Percentiles rank a stretch among this genome's conserved stretches.
These are phyloP conservation scores for Phataginus tetradactyla DNA, from an alignment of 2,797 vertebrate species.

Conservation along the genomic window DNA sequence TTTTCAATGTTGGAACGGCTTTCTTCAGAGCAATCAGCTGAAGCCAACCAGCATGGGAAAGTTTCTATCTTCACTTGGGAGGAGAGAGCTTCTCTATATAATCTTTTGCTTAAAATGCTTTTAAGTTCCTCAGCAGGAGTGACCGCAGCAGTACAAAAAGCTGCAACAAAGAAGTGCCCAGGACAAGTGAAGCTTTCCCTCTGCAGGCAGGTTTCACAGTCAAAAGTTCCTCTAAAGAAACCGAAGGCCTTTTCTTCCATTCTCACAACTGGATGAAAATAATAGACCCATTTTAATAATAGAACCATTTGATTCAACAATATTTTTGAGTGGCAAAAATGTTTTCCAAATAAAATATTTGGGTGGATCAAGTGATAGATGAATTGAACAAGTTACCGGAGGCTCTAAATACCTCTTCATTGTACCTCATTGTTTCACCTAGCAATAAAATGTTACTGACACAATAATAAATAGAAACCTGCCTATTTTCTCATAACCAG, in stretches of 20 bases:
- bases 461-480: conserved; percentile 27
- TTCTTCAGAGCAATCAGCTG: neutral
- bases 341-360: conserved; percentile 41
- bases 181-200: neutral
- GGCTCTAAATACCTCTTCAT: neutral
- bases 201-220: neutral
- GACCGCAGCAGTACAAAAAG: neutral
- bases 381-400: neutral
- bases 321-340: conserved; percentile 46
- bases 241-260: neutral
- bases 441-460: conserved; percentile 59
- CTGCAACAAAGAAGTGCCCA: neutral
- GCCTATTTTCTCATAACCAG: conserved; percentile 46
- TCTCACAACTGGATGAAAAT: conserved; percentile 5
- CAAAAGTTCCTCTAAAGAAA: conserved; percentile 1
- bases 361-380: neutral
- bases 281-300: neutral
- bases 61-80: neutral
- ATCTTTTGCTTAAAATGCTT: conserved; percentile 34
- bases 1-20: neutral
- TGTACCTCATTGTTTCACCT: conserved; percentile 5
- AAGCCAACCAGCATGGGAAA: neutral
- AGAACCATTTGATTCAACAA: neutral
- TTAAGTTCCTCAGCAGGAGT: neutral
- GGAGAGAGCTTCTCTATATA: neutral